Percentiles rank a stretch among this genome's conserved stretches.
These are phyloP conservation scores for Hermaeophaga mercurialis DNA, from an alignment of 2,888 invertebrate genomes.

Conservation along the genomic window DNA sequence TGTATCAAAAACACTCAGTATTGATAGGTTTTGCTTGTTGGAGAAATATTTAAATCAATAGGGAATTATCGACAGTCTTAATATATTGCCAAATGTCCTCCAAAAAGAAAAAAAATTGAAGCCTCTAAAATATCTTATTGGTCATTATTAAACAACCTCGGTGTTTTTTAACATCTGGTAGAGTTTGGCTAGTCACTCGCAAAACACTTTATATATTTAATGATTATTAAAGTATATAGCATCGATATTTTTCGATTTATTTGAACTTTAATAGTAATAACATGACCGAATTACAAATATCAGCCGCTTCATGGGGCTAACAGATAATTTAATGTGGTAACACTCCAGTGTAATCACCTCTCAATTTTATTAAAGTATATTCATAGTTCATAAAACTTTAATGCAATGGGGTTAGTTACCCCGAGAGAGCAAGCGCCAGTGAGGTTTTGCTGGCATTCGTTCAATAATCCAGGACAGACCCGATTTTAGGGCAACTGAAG, in stretches of 20 bases:
- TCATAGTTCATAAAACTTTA: conserved; percentile 18
- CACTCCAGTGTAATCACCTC: conserved; percentile 16
- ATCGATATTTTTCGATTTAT: neutral
- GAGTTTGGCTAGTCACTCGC: too few species aligned
- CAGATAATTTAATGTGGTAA: conserved; percentile 8
- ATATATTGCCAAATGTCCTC: too few species aligned
- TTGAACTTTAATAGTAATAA: neutral
- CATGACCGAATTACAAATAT: conserved; percentile 12
- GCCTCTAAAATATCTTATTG: too few species aligned
- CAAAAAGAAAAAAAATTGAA: too few species aligned
- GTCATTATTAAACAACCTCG: too few species aligned
- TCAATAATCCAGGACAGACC: conserved; percentile 3
- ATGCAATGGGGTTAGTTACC: conserved; percentile 16
- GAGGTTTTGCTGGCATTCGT: neutral
- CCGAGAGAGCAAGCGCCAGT: conserved; percentile 3
- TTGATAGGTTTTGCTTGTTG: too few species aligned
- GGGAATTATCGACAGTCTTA: too few species aligned
- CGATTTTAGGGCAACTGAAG: conserved; percentile 2
- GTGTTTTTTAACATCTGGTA: too few species aligned
- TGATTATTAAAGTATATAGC: too few species aligned
- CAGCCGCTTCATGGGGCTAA: conserved; percentile 1
- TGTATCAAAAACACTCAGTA: too few species aligned
- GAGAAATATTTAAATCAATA: too few species aligned
- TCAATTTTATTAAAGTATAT: conserved; percentile 19
- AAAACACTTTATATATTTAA: too few species aligned